Evolutionary conservation across 1,140 invertebrate species (phyloP), one percentile per base, ranked within the genome.

Genomic region (Drosophila carrolli): DNA sequence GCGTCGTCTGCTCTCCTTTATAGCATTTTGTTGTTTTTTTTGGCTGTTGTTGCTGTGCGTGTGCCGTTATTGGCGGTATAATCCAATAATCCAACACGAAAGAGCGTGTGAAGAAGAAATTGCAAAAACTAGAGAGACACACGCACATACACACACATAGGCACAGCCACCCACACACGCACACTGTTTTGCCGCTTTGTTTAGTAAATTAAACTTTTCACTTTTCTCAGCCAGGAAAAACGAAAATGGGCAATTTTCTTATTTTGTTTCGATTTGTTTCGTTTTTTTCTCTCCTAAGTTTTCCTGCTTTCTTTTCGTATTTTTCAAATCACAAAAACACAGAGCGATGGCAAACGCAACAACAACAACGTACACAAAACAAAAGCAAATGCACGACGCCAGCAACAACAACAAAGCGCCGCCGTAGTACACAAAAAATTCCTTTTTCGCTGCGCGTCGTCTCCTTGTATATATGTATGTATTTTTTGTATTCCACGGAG

Each of bases 141-240:
- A 60, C 63, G 41, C 67, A 78, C 61, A 67, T n/a, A 38, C 61
- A 58, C 43, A 68, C 19, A 13, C 48, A 48, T 10, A 51, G 66
- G 27, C 43, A 9, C 43, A 63, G 29, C 44, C 59, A 75, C 80
- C 68, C 44, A 40, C 71, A 63, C 73, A 77, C 50, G 14, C 74
- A 77, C 38, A 62, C 78, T 48, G 51, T 27, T 55, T 51, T 48
- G 67, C 77, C 77, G 77, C 72, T 75, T 89, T 84, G 65, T 89
- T 89, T 88, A 84, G 80, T 88, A 88, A 88, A 88, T 88, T 88
- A 89, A 88, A 81, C 84, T 89, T 88, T 88, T 88, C 84, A 88
- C 84, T 88, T 88, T 88, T 65, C 19, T 29, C 85, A 60, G 75
- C 62, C 78, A 86, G 81, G 60, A 57, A 56, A 72, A 71, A 44